Evolutionary conservation across 2,113 vertebrate genomes (phyloP), one percentile per base, ranked within the genome.

Genomic region (Stigmatopora nigra): DNA sequence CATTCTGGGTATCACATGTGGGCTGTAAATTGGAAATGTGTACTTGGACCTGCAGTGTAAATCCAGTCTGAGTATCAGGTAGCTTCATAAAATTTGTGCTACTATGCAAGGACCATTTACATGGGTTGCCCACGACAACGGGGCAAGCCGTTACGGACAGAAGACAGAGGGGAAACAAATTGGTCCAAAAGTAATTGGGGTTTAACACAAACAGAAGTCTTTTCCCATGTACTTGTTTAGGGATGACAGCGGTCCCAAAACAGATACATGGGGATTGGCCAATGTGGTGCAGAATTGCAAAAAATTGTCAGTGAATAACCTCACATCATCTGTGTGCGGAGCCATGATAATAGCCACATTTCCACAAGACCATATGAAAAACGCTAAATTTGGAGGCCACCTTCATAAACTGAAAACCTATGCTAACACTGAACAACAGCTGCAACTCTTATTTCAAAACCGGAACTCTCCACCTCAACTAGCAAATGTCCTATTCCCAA

Each of bases 61-160:
- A 56, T 56, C 53, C 53, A 56, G 53, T 13, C 53, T 7, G 25
- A 56, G 72, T 82, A 73, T 76, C 41, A 57, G 73, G 64, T 15
- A 65, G 79, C 66, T 81, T 61, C 19, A 13, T 51, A 7, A 64
- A 84, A 78, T 86, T 82, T 84, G 25, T 4, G 25, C 73, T 77
- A 65, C 66, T 81, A 72, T 80, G 71, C 19, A 71, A 86, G 87
- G 90, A 90, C 90, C 90, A 92, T 90, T 89, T 86, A 91, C 89
- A 92, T 75, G 89, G 89, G 89, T 87, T 91, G 91, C 85, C 89
- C 90, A 82, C 85, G 77, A 85, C 78, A 85, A 68, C 78, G 85
- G 88, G 82, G 84, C 76, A 72, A 75, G 81, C 79, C 72, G 67
- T 78, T 73, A 78, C 71, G 83, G 67, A 82, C 73, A 72, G 85